Conservation (phyloP, 2,797 vertebrate species). For the Myiotriccus ornatus region DNA sequence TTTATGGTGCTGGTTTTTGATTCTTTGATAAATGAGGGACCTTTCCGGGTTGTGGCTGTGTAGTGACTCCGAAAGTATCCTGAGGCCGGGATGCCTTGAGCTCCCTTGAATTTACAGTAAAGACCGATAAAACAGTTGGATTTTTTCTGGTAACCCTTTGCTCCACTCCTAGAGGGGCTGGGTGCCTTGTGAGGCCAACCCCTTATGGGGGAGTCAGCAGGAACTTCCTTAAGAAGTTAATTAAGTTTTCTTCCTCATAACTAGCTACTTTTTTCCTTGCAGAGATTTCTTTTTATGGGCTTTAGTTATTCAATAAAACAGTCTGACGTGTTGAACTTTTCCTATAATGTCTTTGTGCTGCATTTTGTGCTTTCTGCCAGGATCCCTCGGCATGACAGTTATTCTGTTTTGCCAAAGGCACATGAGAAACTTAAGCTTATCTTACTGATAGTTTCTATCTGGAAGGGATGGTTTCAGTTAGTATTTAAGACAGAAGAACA, state of each 20-base stretch:
- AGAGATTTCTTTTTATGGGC: background rate
- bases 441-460: background rate
- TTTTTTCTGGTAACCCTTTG: background rate
- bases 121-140: background rate
- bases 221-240: background rate
- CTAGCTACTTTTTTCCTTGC: background rate
- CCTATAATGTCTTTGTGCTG: background rate
- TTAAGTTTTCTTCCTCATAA: background rate
- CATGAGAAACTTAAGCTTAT: background rate
- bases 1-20: background rate
- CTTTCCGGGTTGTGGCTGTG: background rate
- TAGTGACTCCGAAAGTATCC: background rate
- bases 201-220: background rate
- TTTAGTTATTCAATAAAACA: background rate
- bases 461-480: background rate
- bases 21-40: background rate
- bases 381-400: background rate
- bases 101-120: background rate
- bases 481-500: background rate
- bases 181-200: background rate
- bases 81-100: background rate
- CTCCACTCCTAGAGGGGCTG: accelerated
- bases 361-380: background rate
- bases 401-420: background rate
- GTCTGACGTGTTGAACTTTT: background rate